Base-by-base conservation (phyloP, 2,888 invertebrate species). In the Hetaerina titia region DNA sequence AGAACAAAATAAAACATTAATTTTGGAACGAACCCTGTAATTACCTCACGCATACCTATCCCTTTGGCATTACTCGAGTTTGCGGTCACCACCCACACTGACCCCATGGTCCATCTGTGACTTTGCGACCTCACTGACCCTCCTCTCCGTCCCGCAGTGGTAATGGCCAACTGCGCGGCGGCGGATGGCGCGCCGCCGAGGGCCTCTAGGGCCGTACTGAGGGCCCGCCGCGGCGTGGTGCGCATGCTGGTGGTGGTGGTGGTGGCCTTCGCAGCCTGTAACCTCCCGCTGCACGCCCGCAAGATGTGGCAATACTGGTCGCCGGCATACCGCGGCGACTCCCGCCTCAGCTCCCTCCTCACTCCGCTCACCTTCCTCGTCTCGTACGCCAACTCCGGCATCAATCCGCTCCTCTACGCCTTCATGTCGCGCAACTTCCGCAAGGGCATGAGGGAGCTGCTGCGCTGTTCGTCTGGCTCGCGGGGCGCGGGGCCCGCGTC, bases 391-490 rank as follows among this genome's bases (percentile, higher is more conserved):
- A 99, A 99, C 97, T 99, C 99, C 31, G 99, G 98, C 92, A 98
- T 99, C 95, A 99, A 99, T 97, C 99, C 99, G 0, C 97, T 99
- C 94, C 97, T 99, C 15, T 99, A 99, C 97, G 99, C 99, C 7
- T 98, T 99, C 96, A 97, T 99, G 95, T 98, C 98, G 5, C 98
- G 98, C 95, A 98, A 98, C 96, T 99, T 99, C 96, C 97, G 98
- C 95, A 98, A 98, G 96, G 98, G 98, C 45, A 98, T 99, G 98
- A 97, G 98, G 95, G 99, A 99, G 96, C 97, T 99, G 57, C 96
- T 99, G 69, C 97, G 98, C 95, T 98, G 98, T 96, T 97, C 97
- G 31, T 95, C 96, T 56, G 96, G 96, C 4, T 95, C 96, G 13
- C 95, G 95, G 19, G 95, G 96, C 6, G 96, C 96, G 60, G 96